Percentiles rank a stretch among this genome's conserved stretches.
Conservation (phyloP, 2,797 vertebrate species). For the Hydrolagus colliei region DNA sequence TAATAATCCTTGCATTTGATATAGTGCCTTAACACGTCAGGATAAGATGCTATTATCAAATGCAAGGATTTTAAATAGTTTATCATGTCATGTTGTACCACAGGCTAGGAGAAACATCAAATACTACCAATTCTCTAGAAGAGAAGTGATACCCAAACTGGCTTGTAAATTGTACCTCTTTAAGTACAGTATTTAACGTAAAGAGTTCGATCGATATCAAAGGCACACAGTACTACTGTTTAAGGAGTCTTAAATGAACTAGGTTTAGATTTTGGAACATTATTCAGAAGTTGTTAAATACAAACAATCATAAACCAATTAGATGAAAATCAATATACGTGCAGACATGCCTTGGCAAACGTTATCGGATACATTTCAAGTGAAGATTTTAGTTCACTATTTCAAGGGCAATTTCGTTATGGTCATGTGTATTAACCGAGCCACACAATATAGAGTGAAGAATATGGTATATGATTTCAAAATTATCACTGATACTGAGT, state of each 20-base stretch:
- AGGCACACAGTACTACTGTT: not conserved
- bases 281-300: not conserved
- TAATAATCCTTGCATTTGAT: too few species aligned
- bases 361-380: not conserved
- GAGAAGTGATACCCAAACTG: not conserved
- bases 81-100: too few species aligned
- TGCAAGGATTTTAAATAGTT: too few species aligned
- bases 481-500: too few species aligned
- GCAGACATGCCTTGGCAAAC: not conserved
- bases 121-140: too few species aligned
- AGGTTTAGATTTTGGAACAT: not conserved
- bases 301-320: constrained; percentile 9
- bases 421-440: too few species aligned
- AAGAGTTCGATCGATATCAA: not conserved
- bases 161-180: not conserved
- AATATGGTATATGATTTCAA: too few species aligned
- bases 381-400: constrained; percentile 9
- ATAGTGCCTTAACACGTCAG: too few species aligned
- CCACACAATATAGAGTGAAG: too few species aligned
- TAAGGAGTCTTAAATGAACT: not conserved
- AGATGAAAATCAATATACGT: constrained; percentile 13
- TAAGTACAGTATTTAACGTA: not conserved
- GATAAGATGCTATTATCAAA: too few species aligned
- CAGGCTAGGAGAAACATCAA: not conserved
- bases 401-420: not conserved